Conservation (phyloP, 2,888 invertebrate species). For the Acanthosepion lycidas region DNA sequence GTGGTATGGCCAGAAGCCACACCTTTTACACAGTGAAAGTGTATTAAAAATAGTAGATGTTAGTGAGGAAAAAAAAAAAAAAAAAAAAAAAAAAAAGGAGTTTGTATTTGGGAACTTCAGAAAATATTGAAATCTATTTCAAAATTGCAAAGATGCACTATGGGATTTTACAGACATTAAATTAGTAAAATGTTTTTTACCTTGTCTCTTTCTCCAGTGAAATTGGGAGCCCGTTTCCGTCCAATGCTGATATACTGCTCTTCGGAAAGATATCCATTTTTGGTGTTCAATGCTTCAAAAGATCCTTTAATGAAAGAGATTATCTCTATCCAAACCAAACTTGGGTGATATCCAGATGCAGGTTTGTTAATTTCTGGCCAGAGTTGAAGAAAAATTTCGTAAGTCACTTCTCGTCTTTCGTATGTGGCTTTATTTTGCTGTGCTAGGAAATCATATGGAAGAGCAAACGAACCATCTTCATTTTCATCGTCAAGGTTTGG, state of each 20-base stretch:
- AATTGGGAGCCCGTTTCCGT: conserved; percentile 64
- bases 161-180: too few relatives aligned
- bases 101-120: too few relatives aligned
- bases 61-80: too few relatives aligned
- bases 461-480: background rate
- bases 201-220: conserved; percentile 58
- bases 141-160: too few relatives aligned
- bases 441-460: background rate
- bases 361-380: conserved; percentile 59
- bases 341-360: conserved; percentile 60
- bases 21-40: too few relatives aligned
- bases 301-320: conserved; percentile 69
- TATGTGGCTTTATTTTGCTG: conserved; percentile 53
- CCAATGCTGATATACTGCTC: conserved; percentile 62
- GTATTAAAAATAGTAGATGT: too few relatives aligned
- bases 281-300: conserved; percentile 61
- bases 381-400: conserved; percentile 64
- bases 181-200: conserved; percentile 49
- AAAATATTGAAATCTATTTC: too few relatives aligned
- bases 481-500: conserved; percentile 53
- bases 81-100: too few relatives aligned
- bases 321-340: conserved; percentile 70
- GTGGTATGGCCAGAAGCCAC: too few relatives aligned
- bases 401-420: conserved; percentile 66
- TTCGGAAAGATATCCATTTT: conserved; percentile 54